phyloP scores from a whole-genome alignment of 1,140 invertebrate genomes.

The Orchestia grillus region DNA sequence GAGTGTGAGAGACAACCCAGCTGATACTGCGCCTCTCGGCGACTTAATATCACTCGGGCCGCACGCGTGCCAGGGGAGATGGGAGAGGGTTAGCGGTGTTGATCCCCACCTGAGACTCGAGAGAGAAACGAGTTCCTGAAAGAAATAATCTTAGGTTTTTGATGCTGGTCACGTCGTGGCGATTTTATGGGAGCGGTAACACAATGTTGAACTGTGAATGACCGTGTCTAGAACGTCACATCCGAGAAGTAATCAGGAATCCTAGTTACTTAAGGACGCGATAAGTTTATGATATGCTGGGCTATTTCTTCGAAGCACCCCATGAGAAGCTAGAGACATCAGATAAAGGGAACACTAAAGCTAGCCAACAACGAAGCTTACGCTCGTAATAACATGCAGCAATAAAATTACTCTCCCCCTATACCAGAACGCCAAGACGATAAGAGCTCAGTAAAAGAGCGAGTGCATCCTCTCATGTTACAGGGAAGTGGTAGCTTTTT shows the following conservation, averaged over 20 bases:
- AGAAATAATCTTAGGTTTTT: too few species aligned
- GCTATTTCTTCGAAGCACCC: neutral
- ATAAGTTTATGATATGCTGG: neutral
- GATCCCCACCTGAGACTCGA: too few species aligned
- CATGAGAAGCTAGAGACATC: neutral
- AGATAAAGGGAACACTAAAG: neutral
- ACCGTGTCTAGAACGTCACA: too few species aligned
- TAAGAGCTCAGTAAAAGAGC: neutral
- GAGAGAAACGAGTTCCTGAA: too few species aligned
- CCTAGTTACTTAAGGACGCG: neutral
- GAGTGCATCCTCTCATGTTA: too few species aligned
- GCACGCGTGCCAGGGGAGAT: too few species aligned
- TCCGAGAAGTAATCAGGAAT: too few species aligned
- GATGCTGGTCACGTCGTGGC: too few species aligned
- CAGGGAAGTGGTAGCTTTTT: neutral
- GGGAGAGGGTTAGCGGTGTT: too few species aligned
- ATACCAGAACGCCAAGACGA: neutral
- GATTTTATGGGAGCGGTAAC: too few species aligned
- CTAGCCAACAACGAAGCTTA: neutral
- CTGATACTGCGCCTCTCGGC: neutral
- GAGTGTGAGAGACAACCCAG: neutral
- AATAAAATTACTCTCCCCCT: neutral
- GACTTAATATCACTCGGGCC: neutral
- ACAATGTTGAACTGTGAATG: too few species aligned
- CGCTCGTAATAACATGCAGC: neutral